These are phyloP conservation scores for Odocoileus virginianus DNA, from an alignment of 2,113 vertebrate genomes.

Conservation along the genomic window DNA sequence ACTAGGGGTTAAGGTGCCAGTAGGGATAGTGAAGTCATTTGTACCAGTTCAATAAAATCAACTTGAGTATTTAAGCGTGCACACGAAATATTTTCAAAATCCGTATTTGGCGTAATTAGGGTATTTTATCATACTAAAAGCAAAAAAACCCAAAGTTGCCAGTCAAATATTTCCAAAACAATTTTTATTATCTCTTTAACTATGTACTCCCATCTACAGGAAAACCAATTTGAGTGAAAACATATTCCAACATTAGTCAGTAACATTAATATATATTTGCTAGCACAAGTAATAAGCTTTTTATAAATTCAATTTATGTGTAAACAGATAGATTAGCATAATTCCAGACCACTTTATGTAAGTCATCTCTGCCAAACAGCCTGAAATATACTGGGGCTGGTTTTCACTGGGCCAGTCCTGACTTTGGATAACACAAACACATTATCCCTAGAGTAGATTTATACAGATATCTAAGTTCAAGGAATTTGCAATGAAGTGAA, in stretches of 20 bases:
- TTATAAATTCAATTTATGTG: not conserved
- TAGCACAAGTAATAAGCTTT: not conserved
- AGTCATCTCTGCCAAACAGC: not conserved
- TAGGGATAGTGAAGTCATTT: not conserved
- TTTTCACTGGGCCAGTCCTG: not conserved
- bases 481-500: not conserved
- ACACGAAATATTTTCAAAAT: not conserved
- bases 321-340: not conserved
- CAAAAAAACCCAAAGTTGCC: not conserved
- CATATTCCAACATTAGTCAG: not conserved
- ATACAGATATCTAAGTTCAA: not conserved
- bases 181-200: not conserved
- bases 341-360: not conserved
- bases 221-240: not conserved
- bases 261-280: not conserved
- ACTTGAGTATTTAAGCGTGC: constrained; percentile 7
- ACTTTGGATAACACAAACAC: not conserved
- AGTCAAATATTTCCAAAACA: not conserved
- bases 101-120: not conserved
- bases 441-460: not conserved
- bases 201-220: not conserved
- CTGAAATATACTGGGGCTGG: not conserved
- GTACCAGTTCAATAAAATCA: constrained; percentile 1
- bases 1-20: not conserved
- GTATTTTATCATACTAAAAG: not conserved